phyloP scores from a whole-genome alignment of 2,113 vertebrate genomes.

The Melanocharis versteri region DNA sequence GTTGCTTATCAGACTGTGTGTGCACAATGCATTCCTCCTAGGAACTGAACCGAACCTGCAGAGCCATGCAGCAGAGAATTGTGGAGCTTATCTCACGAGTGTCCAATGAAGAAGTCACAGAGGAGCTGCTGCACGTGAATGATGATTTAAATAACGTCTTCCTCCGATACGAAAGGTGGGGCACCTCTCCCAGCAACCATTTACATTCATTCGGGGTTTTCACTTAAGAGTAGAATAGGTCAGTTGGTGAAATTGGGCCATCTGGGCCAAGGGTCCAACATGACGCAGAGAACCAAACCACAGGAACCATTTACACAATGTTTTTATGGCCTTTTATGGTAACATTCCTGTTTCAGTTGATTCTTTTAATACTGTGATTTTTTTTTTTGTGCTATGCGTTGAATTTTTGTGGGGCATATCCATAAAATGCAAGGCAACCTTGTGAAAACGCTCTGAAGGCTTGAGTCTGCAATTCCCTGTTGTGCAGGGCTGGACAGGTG shows the following conservation, averaged over 20 bases:
- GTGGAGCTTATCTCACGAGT: constrained; percentile 94
- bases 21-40: constrained; percentile 55
- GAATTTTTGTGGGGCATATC: neutral
- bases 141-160: constrained; percentile 98
- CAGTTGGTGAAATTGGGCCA: neutral
- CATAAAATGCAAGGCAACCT: neutral
- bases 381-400: neutral
- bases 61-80: constrained; percentile 95
- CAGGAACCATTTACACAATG: neutral
- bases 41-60: constrained; percentile 95
- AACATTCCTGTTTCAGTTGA: neutral
- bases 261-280: neutral
- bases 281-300: neutral
- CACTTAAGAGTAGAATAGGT: neutral
- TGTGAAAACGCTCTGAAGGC: neutral
- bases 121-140: constrained; percentile 94
- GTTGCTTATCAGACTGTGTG: constrained; percentile 20
- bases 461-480: neutral
- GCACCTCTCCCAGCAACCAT: neutral
- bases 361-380: neutral
- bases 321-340: neutral
- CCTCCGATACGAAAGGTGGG: constrained; percentile 90
- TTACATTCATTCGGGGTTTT: neutral
- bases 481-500: neutral
- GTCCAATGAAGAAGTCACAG: constrained; percentile 93